Evolutionary conservation across 2,797 vertebrate species (phyloP), one percentile per base, ranked within the genome.

Genomic region (Oreortyx pictus): DNA sequence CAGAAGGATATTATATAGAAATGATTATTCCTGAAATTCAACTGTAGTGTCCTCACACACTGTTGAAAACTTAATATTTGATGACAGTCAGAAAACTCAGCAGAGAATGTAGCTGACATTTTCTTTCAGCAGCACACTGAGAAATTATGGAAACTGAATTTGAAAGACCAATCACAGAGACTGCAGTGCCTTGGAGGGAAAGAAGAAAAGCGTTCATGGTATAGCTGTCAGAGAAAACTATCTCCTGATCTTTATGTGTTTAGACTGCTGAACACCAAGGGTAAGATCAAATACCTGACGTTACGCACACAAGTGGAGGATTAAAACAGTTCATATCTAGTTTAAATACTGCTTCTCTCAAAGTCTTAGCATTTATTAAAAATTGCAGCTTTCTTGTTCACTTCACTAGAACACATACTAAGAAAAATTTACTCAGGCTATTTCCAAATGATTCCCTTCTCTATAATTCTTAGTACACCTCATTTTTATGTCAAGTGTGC

Each of bases 51-150:
- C 31, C 44, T 60, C 56, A 88, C 3, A 39, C n/a, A 76, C 65
- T 41, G 14, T 15, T 88, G 61, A 89, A 95, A 95, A 93, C 46
- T n/a, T 96, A 94, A 92, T 89, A 86, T 37, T 81, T 70, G 31
- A 60, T 57, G 94, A 95, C 95, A 96, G 85, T 60, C 60, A 35
- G 47, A 44, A 92, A 89, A 43, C 71, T 91, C 71, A 87, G 61
- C 43, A 90, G 74, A 88, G 20, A 83, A 71, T 7, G 44, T 31
- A 23, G 75, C 9, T 95, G 95, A 92, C 83, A 72, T 89, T 94
- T 83, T 66, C 79, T 92, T 90, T 95, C 86, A 95, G 75, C 80
- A 89, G 80, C 43, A 76, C 35, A 81, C 64, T 49, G 52, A 86
- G 60, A 91, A 87, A 96, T 92, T 89, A 93, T 27, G 88, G 46